Base-by-base conservation (phyloP, 2,113 vertebrate genomes). In the Neodon shergylaensis region DNA sequence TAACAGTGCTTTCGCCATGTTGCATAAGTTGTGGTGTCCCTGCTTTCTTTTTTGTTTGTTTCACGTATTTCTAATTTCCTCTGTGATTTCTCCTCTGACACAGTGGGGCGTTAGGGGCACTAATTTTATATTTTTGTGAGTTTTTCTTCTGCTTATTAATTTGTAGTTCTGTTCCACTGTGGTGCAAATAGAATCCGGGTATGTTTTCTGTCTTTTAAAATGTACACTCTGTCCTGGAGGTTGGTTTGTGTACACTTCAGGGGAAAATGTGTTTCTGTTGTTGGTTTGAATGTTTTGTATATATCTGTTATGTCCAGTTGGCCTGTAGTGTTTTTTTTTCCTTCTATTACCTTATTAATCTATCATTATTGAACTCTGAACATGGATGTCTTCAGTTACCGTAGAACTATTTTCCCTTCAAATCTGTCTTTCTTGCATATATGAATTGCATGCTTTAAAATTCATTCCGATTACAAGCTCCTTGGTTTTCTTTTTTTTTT, bases 11-110 rank as follows among this genome's bases (percentile, higher is more conserved):
- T 33, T 83, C 5, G 6, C 74, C 91, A 5, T 11, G 26, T 91
- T n/a, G 8, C 76, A 10, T 42, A 42, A 61, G 42, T 33, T 72
- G 72, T 42, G 68, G 28, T 81, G 52, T 63, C 39, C 61, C 42
- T 77, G 28, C 68, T 47, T 91, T 88, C 19, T 76, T 58, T 61
- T n/a, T 73, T 22, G n/a, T 92, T 86, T 88, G 49, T 52, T 17
- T 91, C 4, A 49, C 54, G 6, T 6, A 42, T 74, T 87, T 92
- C 54, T 89, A 31, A 77, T 87, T 94, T 90, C 42, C 22, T 17
- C 66, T 77, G 70, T 74, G 73, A 74, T 86, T 76, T 92, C 76
- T 61, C 82, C 49, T 90, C 74, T 87, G 66, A 79, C 39, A 74
- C 58, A 52, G 42, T 63, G 42, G 39, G 77, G 76, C 21, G 36